phyloP scores from a whole-genome alignment of 2,888 invertebrate genomes.

The Coelogynopora nodosa region DNA sequence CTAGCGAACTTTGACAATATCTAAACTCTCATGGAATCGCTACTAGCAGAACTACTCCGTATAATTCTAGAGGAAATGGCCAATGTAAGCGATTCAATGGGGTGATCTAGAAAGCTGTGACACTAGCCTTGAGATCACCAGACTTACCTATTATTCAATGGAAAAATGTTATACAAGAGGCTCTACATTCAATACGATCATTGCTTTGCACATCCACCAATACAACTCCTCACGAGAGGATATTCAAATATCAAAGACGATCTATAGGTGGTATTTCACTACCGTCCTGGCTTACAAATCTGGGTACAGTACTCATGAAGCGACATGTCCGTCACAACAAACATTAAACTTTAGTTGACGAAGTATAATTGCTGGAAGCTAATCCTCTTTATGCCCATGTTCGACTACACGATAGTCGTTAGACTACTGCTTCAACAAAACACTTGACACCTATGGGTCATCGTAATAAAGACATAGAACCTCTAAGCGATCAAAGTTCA shows the following conservation, averaged over 20 bases:
- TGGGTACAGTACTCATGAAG: constrained; percentile 46
- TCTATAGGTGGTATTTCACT: constrained; percentile 34
- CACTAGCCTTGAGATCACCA: constrained; percentile 42
- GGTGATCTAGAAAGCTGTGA: constrained; percentile 48
- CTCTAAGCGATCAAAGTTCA: background rate
- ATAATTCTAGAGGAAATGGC: constrained; percentile 48
- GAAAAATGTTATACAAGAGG: constrained; percentile 47
- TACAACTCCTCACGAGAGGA: constrained; percentile 44
- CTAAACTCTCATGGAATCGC: constrained; percentile 45
- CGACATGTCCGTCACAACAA: constrained; percentile 42
- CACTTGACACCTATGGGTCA: constrained; percentile 43
- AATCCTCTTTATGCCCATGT: constrained; percentile 47
- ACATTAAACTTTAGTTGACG: constrained; percentile 46
- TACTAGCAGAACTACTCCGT: constrained; percentile 47
- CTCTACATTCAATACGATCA: constrained; percentile 48
- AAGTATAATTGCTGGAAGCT: constrained; percentile 44
- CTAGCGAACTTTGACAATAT: constrained; percentile 45
- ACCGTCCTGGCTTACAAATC: constrained; percentile 43
- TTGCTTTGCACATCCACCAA: constrained; percentile 47
- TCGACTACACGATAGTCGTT: constrained; percentile 43
- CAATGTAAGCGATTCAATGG: constrained; percentile 48
- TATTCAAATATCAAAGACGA: constrained; percentile 40
- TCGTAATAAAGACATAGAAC: background rate
- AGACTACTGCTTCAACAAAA: constrained; percentile 45
- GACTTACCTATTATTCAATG: constrained; percentile 32